Evolutionary conservation across 2,797 vertebrate genomes (phyloP).

Genomic region (Lutjanus argentimaculatus): DNA sequence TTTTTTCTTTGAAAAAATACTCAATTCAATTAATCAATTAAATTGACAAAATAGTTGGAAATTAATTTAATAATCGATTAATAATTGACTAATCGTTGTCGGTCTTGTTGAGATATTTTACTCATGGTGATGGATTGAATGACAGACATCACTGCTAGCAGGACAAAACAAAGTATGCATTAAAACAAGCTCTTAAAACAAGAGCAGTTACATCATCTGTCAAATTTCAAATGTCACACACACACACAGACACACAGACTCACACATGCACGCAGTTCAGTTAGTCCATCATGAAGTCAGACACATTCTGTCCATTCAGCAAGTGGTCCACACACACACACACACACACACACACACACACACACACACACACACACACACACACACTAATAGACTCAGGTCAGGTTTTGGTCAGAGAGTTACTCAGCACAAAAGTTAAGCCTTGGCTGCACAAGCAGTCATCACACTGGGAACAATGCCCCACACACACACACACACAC

Average conservation of each 20-base stretch:
- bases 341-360: constrained; percentile 14
- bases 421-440: constrained; percentile 77
- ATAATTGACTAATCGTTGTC: no score
- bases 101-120: constrained; percentile 7
- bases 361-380: constrained; percentile 23
- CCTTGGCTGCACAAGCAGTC: constrained; percentile 55
- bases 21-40: no score
- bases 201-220: not conserved
- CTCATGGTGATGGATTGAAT: not conserved
- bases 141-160: no score
- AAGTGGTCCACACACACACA: constrained; percentile 9
- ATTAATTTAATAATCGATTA: no score
- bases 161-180: no score
- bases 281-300: constrained; percentile 49
- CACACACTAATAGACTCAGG: constrained; percentile 31
- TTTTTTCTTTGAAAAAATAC: no score
- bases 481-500: constrained; percentile 26
- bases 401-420: constrained; percentile 56
- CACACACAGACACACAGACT: constrained; percentile 3
- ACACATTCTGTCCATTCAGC: constrained; percentile 66
- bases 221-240: constrained; percentile 7
- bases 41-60: no score
- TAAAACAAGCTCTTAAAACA: no score
- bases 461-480: constrained; percentile 62
- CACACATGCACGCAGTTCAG: constrained; percentile 7